Conservation (phyloP, 53 echinoderm and acorn worm genomes). For the Actinopyga echinites region DNA sequence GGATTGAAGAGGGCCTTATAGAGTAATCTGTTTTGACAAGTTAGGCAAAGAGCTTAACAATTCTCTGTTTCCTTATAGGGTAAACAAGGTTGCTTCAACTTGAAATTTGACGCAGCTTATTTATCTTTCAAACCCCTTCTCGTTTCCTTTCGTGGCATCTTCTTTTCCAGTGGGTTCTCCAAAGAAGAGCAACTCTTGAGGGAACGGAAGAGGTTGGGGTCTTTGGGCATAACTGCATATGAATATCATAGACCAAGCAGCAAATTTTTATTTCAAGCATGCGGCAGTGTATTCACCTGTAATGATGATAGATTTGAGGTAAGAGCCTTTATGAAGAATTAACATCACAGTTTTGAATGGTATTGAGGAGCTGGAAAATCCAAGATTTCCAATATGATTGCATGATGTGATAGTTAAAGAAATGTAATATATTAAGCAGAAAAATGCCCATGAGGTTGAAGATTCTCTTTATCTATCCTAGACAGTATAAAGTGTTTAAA, state of each 20-base stretch:
- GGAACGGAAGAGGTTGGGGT: slow-evolving; percentile 88
- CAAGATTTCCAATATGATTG: too few species aligned
- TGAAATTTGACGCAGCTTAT: slow-evolving; percentile 47
- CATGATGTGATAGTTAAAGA: too few species aligned
- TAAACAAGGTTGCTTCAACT: slow-evolving; percentile 19
- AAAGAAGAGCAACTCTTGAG: slow-evolving; percentile 92
- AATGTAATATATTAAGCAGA: too few species aligned
- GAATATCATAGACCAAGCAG: slow-evolving; percentile 78
- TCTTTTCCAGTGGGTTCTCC: slow-evolving; percentile 84
- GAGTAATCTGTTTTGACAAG: too few species aligned
- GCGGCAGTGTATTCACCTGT: slow-evolving; percentile 90
- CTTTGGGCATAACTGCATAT: slow-evolving; percentile 93
- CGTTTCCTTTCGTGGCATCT: slow-evolving; percentile 82
- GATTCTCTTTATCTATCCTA: too few species aligned
- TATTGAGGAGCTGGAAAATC: too few species aligned
- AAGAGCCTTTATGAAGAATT: not conserved
- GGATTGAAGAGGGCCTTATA: not conserved
- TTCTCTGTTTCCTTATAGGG: slow-evolving; percentile 1
- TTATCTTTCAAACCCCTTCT: slow-evolving; percentile 86
- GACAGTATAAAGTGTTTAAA: too few species aligned
- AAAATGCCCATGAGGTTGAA: too few species aligned
- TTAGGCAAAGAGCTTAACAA: too few species aligned
- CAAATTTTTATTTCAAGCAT: slow-evolving; percentile 90
- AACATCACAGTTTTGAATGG: too few species aligned
- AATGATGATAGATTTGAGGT: slow-evolving; percentile 81